Conservation (phyloP, 2,113 vertebrate species). For the Cephalopterus ornatus region DNA sequence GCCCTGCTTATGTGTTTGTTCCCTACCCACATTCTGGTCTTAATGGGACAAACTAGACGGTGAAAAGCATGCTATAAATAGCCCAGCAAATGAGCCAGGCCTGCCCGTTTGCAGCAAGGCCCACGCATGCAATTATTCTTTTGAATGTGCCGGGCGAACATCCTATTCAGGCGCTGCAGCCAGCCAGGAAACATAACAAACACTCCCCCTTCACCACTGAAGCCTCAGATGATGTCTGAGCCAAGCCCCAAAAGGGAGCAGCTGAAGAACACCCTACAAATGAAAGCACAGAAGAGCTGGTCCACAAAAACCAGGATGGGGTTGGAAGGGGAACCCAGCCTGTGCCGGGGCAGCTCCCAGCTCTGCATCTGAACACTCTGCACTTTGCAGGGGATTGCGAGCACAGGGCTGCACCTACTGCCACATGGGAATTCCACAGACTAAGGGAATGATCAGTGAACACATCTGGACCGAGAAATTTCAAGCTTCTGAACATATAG, state of each 20-base stretch:
- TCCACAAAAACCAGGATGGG: neutral
- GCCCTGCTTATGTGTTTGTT: slow-evolving; percentile 26
- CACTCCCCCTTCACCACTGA: neutral
- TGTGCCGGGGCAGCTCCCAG: neutral
- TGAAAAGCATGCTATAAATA: slow-evolving; percentile 56
- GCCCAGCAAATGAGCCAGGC: slow-evolving; percentile 34
- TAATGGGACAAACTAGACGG: slow-evolving; percentile 6
- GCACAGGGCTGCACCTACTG: neutral
- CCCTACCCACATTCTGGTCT: slow-evolving; percentile 6
- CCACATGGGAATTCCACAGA: neutral
- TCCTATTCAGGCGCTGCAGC: slow-evolving; percentile 19
- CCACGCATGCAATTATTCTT: slow-evolving; percentile 53
- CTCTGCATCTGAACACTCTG: neutral
- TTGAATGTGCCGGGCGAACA: neutral
- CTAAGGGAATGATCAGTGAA: neutral
- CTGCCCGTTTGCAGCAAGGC: slow-evolving; percentile 14
- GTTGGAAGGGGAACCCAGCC: neutral
- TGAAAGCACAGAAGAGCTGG: neutral
- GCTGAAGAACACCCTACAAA: neutral
- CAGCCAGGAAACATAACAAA: slow-evolving; percentile 45
- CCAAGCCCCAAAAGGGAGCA: neutral
- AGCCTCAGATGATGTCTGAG: neutral
- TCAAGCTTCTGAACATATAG: neutral
- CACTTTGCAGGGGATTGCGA: fast-evolving
- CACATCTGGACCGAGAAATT: neutral